Base-by-base conservation (phyloP, 2,113 vertebrate species). In the Myotis davidii region DNA sequence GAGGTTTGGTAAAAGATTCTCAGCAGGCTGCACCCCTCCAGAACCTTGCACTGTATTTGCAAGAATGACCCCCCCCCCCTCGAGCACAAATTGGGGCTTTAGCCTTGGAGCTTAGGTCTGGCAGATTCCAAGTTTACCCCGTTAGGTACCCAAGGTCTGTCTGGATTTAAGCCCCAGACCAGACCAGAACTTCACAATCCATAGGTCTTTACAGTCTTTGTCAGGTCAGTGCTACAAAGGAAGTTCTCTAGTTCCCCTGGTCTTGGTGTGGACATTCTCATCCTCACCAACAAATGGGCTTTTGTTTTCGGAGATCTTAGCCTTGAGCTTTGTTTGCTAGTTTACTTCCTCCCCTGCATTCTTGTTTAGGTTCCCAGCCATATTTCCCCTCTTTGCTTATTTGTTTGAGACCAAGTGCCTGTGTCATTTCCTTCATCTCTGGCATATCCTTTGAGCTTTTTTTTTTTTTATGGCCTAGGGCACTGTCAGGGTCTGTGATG, bases 301-400 rank as follows among this genome's bases (percentile, higher is more conserved):
- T 98, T 98, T 98, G 97, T 98, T 98, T 91, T 65, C 69, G 79
- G 79, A 0, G 0, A 4, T 86, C 61, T 84, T 32, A 92, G 90
- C 97, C 93, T 97, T 97, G 96, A 93, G 94, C 88, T 95, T 89
- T 91, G 56, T 97, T 98, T 97, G 88, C 90, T 96, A 97, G 85
- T 96, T 98, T 97, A 93, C 85, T 97, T 98, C 97, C 17, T 2
- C 79, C 79, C 34, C 94, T 48, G 90, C 76, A 82, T 90, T 2
- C 76, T 92, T 92, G 0, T 93, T 94, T 69, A 54, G 70, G 17
- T 96, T 97, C 95, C 93, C 92, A 83, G 84, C 65, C 48, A 1
- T 0, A 27, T 82, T 97, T 98, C 73, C 77, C 94, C 59, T n/a
- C 81, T 85, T 72, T 87, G 94, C 74, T 93, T 97, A 82, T 96